phyloP scores from a whole-genome alignment of 2,113 vertebrate genomes.

The Xenopus laevis region DNA sequence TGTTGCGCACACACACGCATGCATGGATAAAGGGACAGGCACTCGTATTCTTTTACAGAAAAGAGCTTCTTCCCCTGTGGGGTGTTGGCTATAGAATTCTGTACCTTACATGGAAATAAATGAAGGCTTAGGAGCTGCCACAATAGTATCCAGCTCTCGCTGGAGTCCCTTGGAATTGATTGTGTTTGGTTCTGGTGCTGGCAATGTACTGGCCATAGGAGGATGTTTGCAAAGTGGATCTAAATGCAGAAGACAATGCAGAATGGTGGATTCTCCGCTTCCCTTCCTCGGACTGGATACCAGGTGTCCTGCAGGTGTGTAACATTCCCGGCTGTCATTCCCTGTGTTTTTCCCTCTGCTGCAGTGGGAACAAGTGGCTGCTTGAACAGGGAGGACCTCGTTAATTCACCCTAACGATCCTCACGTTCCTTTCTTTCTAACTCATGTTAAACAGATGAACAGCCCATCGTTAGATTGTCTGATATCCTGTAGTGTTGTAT shows the following conservation, averaged over 20 bases:
- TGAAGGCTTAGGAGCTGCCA: constrained; percentile 52
- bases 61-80: constrained; percentile 47
- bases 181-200: constrained; percentile 36
- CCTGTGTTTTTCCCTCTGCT: constrained; percentile 10
- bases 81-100: constrained; percentile 64
- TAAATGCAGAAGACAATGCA: constrained; percentile 64
- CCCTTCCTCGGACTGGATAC: constrained; percentile 63
- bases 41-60: neutral
- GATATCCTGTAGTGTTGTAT: too few species aligned
- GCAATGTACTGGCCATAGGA: neutral
- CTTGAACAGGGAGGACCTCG: too few species aligned
- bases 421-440: too few species aligned
- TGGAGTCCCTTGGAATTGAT: neutral
- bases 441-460: too few species aligned
- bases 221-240: constrained; percentile 44
- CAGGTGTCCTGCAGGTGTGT: constrained; percentile 80
- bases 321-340: constrained; percentile 51
- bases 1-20: constrained; percentile 19
- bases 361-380: too few species aligned
- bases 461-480: too few species aligned
- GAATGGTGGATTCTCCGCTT: constrained; percentile 72
- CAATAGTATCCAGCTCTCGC: neutral
- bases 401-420: too few species aligned
- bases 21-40: constrained; percentile 29
- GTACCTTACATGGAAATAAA: constrained; percentile 24